Conservation (phyloP, 2,113 vertebrate genomes). For the Baryphthengus martii region DNA sequence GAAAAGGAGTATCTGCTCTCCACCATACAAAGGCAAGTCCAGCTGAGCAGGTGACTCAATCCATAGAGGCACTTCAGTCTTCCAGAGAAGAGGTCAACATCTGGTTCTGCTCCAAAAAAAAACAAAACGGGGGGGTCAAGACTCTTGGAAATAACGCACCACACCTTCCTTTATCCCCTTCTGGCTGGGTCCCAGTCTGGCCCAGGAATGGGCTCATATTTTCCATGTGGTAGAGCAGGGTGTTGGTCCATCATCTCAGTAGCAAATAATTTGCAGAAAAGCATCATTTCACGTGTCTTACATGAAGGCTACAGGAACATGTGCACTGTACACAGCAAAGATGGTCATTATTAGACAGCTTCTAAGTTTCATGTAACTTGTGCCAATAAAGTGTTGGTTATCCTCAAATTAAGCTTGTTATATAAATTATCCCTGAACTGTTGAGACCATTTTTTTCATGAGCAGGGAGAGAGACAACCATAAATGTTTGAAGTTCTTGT, state of each 20-base stretch:
- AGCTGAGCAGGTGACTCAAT: neutral
- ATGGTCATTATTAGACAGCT: neutral
- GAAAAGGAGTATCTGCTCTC: neutral
- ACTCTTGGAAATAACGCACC: neutral
- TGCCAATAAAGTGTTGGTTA: neutral
- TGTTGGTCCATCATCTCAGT: neutral
- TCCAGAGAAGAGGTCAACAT: neutral
- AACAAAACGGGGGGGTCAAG: neutral
- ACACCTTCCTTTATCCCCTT: neutral
- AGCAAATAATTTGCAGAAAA: neutral
- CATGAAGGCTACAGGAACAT: neutral
- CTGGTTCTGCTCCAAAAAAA: neutral
- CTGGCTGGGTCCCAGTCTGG: neutral
- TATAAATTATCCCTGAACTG: conserved; percentile 5
- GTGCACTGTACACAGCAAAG: neutral
- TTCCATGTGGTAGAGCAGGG: neutral
- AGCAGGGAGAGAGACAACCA: conserved; percentile 42
- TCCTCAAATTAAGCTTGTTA: conserved; percentile 10
- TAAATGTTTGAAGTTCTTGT: conserved; percentile 14
- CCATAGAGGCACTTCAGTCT: neutral
- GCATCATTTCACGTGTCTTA: neutral
- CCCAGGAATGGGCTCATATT: neutral
- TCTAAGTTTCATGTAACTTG: neutral
- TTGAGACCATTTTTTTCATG: neutral
- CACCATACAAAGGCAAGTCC: neutral